These are phyloP conservation scores for Buathra laborator DNA, from an alignment of 2,888 invertebrate species.

Conservation along the genomic window DNA sequence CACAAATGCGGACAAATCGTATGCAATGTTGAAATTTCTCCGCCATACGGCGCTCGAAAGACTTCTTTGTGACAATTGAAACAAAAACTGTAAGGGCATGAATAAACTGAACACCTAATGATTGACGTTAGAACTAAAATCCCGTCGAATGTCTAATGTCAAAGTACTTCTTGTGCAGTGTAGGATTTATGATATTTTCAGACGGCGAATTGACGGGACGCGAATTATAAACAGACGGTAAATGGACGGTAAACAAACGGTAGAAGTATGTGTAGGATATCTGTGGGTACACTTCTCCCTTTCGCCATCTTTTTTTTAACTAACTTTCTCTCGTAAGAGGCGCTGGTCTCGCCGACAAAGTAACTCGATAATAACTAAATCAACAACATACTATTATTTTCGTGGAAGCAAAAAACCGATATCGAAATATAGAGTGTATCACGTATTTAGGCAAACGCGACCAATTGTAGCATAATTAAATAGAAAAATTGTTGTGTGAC, in stretches of 20 bases:
- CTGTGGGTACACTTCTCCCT: too few relatives aligned
- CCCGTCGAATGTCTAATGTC: not conserved
- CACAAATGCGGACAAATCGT: too few relatives aligned
- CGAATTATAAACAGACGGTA: not conserved
- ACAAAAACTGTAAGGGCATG: not conserved
- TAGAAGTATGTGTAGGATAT: not conserved
- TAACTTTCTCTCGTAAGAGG: too few relatives aligned
- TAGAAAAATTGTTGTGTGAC: not conserved
- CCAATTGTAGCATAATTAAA: not conserved
- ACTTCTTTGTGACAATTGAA: not conserved
- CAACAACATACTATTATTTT: not conserved
- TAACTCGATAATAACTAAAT: not conserved
- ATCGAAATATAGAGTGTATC: not conserved
- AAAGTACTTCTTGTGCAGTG: not conserved
- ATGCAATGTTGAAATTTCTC: not conserved
- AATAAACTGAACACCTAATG: not conserved
- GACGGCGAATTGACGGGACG: not conserved
- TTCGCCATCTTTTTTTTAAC: too few relatives aligned
- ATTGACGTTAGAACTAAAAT: not conserved
- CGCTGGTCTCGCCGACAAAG: too few relatives aligned
- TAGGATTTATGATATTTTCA: not conserved
- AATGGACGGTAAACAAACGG: not conserved
- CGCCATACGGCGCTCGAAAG: not conserved
- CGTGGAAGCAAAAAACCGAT: not conserved
- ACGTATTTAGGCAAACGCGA: not conserved